Percentiles rank a stretch among this genome's conserved stretches.
These are phyloP conservation scores for Macaria notata DNA, from an alignment of 2,888 invertebrate species.

Conservation along the genomic window DNA sequence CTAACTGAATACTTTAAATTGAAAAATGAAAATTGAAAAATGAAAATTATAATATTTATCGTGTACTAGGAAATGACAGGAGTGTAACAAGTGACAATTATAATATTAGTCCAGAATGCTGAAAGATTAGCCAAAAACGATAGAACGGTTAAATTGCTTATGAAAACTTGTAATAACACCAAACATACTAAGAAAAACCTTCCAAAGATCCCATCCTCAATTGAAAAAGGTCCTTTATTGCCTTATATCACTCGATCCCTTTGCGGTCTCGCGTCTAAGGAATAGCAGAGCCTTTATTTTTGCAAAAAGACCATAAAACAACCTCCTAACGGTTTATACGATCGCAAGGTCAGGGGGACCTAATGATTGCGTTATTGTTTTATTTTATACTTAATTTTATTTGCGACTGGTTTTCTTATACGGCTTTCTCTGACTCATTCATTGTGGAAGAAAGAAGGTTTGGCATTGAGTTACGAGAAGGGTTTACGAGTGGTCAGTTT, in stretches of 20 bases:
- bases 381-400: slow-evolving; percentile 35
- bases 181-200: no score
- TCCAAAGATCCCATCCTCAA: not conserved
- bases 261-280: slow-evolving; percentile 75
- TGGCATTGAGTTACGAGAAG: not conserved
- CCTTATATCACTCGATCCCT: slow-evolving; percentile 65
- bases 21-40: no score
- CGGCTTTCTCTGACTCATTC: slow-evolving; percentile 32
- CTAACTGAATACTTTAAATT: no score
- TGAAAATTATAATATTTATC: no score
- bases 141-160: no score
- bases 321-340: slow-evolving; percentile 58
- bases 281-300: slow-evolving; percentile 68
- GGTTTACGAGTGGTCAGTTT: no score
- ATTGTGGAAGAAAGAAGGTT: slow-evolving; percentile 21
- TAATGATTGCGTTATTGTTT: slow-evolving; percentile 60
- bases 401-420: slow-evolving; percentile 25
- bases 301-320: slow-evolving; percentile 53
- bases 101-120: no score
- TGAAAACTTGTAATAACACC: no score
- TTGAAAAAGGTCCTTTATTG: slow-evolving; percentile 45
- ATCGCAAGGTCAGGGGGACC: slow-evolving; percentile 67
- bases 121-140: no score
- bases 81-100: no score
- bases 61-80: no score